Evolutionary conservation across 2,797 vertebrate species (phyloP), one percentile per base, ranked within the genome.

Genomic region (Alouatta caraya): DNA sequence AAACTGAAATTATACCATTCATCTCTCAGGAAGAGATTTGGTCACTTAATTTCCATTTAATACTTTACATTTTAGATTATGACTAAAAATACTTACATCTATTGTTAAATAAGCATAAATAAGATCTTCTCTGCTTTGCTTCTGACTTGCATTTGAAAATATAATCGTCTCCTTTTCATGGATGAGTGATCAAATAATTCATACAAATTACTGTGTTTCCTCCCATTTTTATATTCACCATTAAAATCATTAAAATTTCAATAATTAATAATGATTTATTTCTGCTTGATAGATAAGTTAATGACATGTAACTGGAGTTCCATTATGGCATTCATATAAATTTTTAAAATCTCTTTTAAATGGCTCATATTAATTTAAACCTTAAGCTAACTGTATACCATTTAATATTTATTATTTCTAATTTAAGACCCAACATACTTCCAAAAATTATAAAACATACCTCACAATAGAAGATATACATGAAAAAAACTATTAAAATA

Each of bases 111-210:
- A 96, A 96, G 79, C 1, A n/a, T n/a, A 67, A 67, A 19, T 17
- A 67, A 67, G 17, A 17, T n/a, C n/a, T 19, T 67, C 61, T 67
- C 61, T 67, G 61, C 7, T 96, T 7, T 30, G 9, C 37, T 97
- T 97, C 19, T 33, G 14, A 55, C 48, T 50, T 88, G 14, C 57
- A 10, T 93, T 95, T 86, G 13, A 94, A 96, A 97, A 96, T 96
- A 72, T 37, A 21, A 37, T 72, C 39, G 5, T 90, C 15, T 92
- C 26, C 55, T 93, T 70, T 37, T 88, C 19, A 39, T 88, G 21
- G 14, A 73, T 92, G 39, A 92, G 19, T 59, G 26, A 83, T 67
- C 24, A 95, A 91, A 80, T 76, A 92, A 90, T 61, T 88, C 37
- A 90, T 24, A 50, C 17, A 91, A 93, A 83, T 1, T 67, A n/a